phyloP scores from a whole-genome alignment of 2,797 vertebrate genomes.

The Paratrypauchen microcephalus region DNA sequence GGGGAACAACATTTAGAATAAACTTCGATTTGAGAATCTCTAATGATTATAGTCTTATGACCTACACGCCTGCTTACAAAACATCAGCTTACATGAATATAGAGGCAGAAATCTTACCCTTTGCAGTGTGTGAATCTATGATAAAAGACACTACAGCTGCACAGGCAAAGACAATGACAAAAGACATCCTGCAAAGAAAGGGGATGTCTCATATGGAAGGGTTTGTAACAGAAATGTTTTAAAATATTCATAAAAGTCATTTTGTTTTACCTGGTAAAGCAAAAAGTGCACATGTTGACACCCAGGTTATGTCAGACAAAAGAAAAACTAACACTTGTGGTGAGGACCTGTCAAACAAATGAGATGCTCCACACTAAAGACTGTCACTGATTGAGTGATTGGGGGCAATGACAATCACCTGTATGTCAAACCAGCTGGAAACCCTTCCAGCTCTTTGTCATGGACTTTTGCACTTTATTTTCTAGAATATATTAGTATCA shows the following conservation, averaged over 20 bases:
- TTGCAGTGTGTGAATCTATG: slow-evolving; percentile 31
- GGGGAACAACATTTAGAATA: too few species aligned
- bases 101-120: slow-evolving; percentile 52
- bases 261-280: slow-evolving; percentile 50
- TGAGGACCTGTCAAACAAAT: slow-evolving; percentile 6
- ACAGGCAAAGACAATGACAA: slow-evolving; percentile 33
- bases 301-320: not conserved
- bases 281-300: slow-evolving; percentile 37
- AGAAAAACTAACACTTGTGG: not conserved
- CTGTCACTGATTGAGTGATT: slow-evolving; percentile 56
- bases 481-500: too few species aligned
- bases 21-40: too few species aligned
- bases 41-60: too few species aligned
- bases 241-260: not conserved
- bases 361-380: slow-evolving; percentile 1
- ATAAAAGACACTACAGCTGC: slow-evolving; percentile 35
- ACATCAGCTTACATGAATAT: not conserved
- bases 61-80: not conserved
- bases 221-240: not conserved
- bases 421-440: slow-evolving; percentile 13
- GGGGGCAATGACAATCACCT: slow-evolving; percentile 60
- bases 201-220: not conserved
- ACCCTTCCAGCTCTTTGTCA: not conserved
- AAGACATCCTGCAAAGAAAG: slow-evolving; percentile 36
- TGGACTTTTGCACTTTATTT: not conserved